Evolutionary conservation across 2,888 invertebrate species (phyloP).

Genomic region (Xanthostigma xanthostigma): DNA sequence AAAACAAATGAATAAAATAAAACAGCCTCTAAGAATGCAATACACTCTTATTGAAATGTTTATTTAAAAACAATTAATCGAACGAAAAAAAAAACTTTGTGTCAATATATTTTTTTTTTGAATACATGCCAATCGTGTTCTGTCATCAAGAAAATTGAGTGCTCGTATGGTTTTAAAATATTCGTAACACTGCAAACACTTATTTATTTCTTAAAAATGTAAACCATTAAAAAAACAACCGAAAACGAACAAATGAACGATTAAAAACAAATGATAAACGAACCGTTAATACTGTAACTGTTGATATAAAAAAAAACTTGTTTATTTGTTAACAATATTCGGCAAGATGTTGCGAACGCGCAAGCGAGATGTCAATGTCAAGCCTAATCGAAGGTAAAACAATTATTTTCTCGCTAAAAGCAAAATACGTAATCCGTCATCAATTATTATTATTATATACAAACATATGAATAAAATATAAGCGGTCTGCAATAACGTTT

Average conservation of each 20-base stretch:
- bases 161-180: no score
- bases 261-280: no score
- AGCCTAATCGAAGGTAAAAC: slow-evolving; percentile 69
- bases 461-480: slow-evolving; percentile 3
- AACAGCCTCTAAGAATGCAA: neutral
- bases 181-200: neutral
- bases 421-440: no score
- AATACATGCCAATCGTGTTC: neutral
- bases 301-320: neutral
- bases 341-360: slow-evolving; percentile 64
- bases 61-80: neutral
- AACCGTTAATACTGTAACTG: no score
- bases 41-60: neutral
- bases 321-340: no score
- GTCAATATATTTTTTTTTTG: neutral
- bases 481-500: neutral
- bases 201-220: neutral
- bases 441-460: neutral
- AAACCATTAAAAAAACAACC: no score
- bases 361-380: slow-evolving; percentile 74
- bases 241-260: no score
- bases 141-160: neutral
- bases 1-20: neutral
- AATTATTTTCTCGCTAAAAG: no score
- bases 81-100: neutral